Percentiles rank a stretch among this genome's conserved stretches.
Evolutionary conservation across 2,113 vertebrate genomes (phyloP).

Genomic region (Gymnobelideus leadbeateri): DNA sequence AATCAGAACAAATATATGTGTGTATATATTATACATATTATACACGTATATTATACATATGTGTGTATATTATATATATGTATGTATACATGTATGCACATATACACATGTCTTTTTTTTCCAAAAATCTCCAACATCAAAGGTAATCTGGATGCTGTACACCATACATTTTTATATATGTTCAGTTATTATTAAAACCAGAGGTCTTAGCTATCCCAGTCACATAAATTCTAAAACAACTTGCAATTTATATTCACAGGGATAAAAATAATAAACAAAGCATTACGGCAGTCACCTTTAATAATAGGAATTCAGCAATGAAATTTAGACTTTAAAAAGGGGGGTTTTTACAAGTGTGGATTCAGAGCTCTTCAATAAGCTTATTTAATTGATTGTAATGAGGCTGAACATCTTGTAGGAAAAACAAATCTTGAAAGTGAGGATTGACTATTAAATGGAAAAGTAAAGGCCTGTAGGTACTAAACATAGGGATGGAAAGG

Average conservation of each 20-base stretch:
- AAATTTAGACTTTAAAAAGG: slow-evolving; percentile 71
- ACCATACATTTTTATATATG: slow-evolving; percentile 74
- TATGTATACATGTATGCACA: no score
- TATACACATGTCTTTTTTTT: slow-evolving; percentile 70
- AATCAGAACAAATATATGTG: background rate
- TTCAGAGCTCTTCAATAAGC: slow-evolving; percentile 69
- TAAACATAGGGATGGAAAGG: slow-evolving; percentile 58
- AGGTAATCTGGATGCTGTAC: slow-evolving; percentile 70
- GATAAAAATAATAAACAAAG: slow-evolving; percentile 58
- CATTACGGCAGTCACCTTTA: slow-evolving; percentile 52
- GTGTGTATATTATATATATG: no score
- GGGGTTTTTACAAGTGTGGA: slow-evolving; percentile 65
- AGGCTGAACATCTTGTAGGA: slow-evolving; percentile 70
- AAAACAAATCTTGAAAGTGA: slow-evolving; percentile 70
- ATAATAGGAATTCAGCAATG: slow-evolving; percentile 14
- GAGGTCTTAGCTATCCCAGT: slow-evolving; percentile 72
- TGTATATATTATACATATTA: no score
- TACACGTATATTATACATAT: no score
- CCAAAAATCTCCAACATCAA: slow-evolving; percentile 52
- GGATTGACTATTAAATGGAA: slow-evolving; percentile 55
- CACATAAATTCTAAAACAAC: slow-evolving; percentile 67
- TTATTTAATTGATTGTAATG: slow-evolving; percentile 70
- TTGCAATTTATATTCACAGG: slow-evolving; percentile 65
- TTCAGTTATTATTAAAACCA: slow-evolving; percentile 81
- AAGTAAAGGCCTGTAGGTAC: slow-evolving; percentile 61